Base-by-base conservation (phyloP, 2,113 vertebrate genomes). In the Rutilus rutilus region DNA sequence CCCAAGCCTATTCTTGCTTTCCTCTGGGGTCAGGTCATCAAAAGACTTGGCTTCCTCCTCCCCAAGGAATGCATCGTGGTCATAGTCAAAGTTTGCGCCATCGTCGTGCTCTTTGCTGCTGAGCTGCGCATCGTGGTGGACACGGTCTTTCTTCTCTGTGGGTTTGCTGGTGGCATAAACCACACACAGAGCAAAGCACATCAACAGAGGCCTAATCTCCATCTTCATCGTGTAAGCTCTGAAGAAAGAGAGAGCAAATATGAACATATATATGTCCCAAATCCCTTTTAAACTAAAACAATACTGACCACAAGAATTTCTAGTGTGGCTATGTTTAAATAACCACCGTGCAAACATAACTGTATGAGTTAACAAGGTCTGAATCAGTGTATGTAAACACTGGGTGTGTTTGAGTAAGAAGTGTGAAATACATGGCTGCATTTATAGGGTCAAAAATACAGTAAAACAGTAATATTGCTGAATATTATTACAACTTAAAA, bases 61-160 rank as follows among this genome's bases (percentile, higher is more conserved):
- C 0, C 97, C 97, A 75, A 99, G 92, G 85, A 98, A 98, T 8
- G 97, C 97, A 42, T 98, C 97, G 0, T 99, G 97, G 93, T 99
- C 97, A 4, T 97, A 98, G 82, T 98, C 96, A 19, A 96, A 96
- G 92, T 90, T 97, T 65, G 97, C 90, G 0, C 90, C 90, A 23
- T 98, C 97, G 0, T 97, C 90, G 2, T 98, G 97, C 30, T 95
- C 91, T 9, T 96, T 96, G 54, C 93, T 86, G 3, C 96, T 97
- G 30, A 98, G 95, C 6, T 94, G 94, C 1, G 94, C 90, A 1
- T 97, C 96, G 0, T 96, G 96, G 87, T 96, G 95, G 0, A 97
- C 92, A 0, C 96, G 95, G 30, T 94, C 95, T 85, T 97, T 97
- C 89, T 94, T 96, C 82, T 97, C 97, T 0, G 96, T 97, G 71